phyloP scores from a whole-genome alignment of 2,113 vertebrate genomes.

The Paramormyrops kingsleyae region DNA sequence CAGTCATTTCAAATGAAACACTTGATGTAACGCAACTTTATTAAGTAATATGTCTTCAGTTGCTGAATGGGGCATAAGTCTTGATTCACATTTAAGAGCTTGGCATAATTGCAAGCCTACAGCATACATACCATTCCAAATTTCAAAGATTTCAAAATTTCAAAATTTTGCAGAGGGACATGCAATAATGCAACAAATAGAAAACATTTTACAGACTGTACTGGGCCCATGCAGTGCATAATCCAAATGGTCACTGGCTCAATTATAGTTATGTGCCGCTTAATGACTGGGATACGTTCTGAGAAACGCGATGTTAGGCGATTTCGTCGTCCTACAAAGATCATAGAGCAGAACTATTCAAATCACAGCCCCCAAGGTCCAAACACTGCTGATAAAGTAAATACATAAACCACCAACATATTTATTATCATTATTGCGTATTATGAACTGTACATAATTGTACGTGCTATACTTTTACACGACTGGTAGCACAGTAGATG shows the following conservation, averaged over 20 bases:
- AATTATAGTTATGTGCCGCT: not conserved
- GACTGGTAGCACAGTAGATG: not conserved
- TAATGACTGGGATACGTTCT: not conserved
- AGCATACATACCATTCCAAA: not conserved
- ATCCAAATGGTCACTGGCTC: not conserved
- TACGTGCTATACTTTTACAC: not conserved
- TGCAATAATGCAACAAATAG: not conserved
- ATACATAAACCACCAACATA: not conserved
- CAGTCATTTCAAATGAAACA: not conserved
- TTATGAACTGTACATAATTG: not conserved
- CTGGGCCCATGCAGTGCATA: not conserved
- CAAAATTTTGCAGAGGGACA: not conserved
- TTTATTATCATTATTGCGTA: not conserved
- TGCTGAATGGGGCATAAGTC: not conserved
- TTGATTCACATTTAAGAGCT: not conserved
- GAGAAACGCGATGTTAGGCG: not conserved
- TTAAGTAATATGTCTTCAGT: not conserved
- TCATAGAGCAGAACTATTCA: not conserved
- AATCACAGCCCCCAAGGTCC: too few species aligned
- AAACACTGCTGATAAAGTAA: not conserved
- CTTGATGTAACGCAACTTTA: not conserved
- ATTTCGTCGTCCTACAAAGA: not conserved
- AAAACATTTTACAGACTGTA: not conserved
- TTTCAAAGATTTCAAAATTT: too few species aligned
- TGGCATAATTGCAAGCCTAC: not conserved